Conservation (phyloP, 2,888 invertebrate species). For the Agriotes lineatus region DNA sequence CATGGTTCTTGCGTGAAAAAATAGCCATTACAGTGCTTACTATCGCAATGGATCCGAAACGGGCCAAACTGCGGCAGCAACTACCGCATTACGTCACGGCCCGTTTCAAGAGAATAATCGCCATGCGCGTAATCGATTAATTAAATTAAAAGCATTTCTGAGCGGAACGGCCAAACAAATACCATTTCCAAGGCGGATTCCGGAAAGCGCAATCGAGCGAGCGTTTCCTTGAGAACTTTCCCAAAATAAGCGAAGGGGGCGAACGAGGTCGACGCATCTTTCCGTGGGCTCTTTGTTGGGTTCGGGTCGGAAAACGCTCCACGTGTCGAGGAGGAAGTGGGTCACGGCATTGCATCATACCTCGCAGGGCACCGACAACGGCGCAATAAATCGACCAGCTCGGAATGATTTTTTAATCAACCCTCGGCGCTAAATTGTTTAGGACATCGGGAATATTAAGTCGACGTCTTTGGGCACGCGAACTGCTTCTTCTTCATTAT, state of each 20-base stretch:
- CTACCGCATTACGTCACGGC: not conserved
- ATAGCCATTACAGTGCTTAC: not conserved
- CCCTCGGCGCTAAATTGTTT: conserved; percentile 6
- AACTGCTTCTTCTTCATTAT: too few species aligned
- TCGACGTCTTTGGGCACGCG: not conserved
- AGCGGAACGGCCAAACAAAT: conserved; percentile 1
- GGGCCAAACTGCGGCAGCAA: not conserved
- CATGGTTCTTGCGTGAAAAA: conserved; percentile 16
- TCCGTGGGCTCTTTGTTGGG: conserved; percentile 48
- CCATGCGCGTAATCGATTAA: conserved; percentile 18
- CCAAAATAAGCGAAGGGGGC: conserved; percentile 25
- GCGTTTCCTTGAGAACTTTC: conserved; percentile 22
- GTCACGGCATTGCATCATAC: conserved; percentile 53
- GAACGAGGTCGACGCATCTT: conserved; percentile 51
- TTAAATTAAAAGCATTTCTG: not conserved
- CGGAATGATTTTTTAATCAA: conserved; percentile 17
- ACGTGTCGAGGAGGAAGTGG: conserved; percentile 54
- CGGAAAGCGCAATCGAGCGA: not conserved
- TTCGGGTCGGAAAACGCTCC: conserved; percentile 43
- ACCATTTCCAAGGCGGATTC: too few species aligned
- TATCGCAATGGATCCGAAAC: not conserved
- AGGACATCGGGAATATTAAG: not conserved
- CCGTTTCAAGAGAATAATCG: not conserved
- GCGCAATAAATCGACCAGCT: conserved; percentile 30
- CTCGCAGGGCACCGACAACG: conserved; percentile 22